Base-by-base conservation (phyloP, 2,113 vertebrate species). In the Ctenodactylus gundi region DNA sequence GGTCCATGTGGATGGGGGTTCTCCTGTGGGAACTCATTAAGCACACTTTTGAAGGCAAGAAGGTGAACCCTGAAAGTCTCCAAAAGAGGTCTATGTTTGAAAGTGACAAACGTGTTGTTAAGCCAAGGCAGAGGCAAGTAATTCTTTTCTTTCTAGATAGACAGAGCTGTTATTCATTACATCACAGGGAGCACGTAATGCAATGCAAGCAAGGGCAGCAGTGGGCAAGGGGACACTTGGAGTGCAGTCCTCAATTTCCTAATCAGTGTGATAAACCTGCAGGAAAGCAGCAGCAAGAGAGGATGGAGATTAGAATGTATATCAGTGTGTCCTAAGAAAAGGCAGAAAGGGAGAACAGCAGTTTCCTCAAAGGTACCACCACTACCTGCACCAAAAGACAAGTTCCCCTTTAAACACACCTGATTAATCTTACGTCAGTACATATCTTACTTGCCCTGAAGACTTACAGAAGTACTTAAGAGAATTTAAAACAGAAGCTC, bases 1-100 rank as follows among this genome's bases (percentile, higher is more conserved):
- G 4, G 51, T 95, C 57, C 64, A 13, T 23, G 21, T 44, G 13
- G 83, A 82, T 46, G 1, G 76, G 39, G 1, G 29, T 44, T 85
- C 78, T 83, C 62, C 46, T 31, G 4, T 18, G 23, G 58, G 60
- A 64, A 15, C 1, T 73, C 39, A 20, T 81, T 36, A 62, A 25
- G 84, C 97, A 85, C 81, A 92, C 58, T 36, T 70, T 7, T 34
- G 62, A 62, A 20, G 39, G 51, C 75, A 84, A 88, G 51, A 39
- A 82, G 12, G 95, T 73, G 86, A 93, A 85, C 73, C 84, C n/a
- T 75, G 15, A 76, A 39, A 25, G 34, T n/a, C 36, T 80, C n/a
- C 65, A 12, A 68, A 55, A 94, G 31, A 65, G 46, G 88, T 65
- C 77, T 60, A 57, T 41, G 77, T 92, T 84, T 64, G 39, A 67